phyloP scores from a whole-genome alignment of 1,140 invertebrate species.

The Drosophila punjabiensis region DNA sequence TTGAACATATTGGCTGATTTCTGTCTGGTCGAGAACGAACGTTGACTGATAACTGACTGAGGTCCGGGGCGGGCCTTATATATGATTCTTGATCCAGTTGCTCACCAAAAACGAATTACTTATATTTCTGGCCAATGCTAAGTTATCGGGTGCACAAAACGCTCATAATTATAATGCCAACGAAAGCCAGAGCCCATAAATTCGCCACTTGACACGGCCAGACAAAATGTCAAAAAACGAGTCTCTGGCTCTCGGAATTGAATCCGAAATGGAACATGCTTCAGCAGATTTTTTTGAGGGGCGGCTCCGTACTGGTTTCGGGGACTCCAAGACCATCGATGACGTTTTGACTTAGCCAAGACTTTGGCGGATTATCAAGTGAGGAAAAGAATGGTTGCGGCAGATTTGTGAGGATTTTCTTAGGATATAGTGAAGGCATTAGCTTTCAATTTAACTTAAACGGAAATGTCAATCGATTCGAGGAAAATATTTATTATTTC shows the following conservation, averaged over 20 bases:
- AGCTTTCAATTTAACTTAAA: background rate
- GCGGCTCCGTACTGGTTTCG: conserved; percentile 18
- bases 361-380: background rate
- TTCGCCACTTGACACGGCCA: conserved; percentile 26
- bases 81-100: conserved; percentile 36
- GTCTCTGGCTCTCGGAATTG: conserved; percentile 11
- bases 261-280: conserved; percentile 32
- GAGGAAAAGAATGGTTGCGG: no score
- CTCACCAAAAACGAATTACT: conserved; percentile 11
- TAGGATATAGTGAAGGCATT: no score
- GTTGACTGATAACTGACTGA: conserved; percentile 62
- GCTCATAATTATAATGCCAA: conserved; percentile 39
- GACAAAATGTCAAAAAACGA: conserved; percentile 49
- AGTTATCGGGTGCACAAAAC: conserved; percentile 24
- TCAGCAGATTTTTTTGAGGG: conserved; percentile 6
- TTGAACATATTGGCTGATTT: conserved; percentile 74
- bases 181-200: conserved; percentile 38
- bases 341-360: conserved; percentile 7
- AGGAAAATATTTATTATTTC: background rate
- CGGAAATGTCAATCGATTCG: background rate
- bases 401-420: background rate
- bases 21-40: conserved; percentile 48
- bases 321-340: conserved; percentile 7
- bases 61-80: conserved; percentile 42
- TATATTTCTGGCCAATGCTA: conserved; percentile 3